These are phyloP conservation scores for Falco punctatus DNA, from an alignment of 2,113 vertebrate species.

Conservation along the genomic window DNA sequence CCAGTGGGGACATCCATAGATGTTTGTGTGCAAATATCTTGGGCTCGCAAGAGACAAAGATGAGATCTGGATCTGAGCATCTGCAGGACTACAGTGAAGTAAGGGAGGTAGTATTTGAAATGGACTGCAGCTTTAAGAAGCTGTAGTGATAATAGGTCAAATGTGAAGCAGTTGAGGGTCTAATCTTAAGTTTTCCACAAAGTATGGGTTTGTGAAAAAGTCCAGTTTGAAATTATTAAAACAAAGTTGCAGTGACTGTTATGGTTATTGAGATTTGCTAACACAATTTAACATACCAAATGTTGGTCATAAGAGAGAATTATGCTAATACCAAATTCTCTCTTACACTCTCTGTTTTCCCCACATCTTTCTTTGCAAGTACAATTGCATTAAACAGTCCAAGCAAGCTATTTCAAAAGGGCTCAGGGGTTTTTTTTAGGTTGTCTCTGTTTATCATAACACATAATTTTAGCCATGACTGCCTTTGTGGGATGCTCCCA, in stretches of 20 bases:
- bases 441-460: background rate
- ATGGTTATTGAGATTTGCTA: background rate
- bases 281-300: background rate
- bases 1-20: background rate
- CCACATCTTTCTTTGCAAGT: background rate
- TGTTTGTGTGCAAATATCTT: background rate
- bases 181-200: background rate
- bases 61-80: background rate
- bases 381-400: background rate
- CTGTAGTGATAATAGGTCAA: background rate
- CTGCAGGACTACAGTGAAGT: background rate
- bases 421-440: background rate
- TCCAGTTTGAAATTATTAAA: background rate
- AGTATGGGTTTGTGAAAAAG: background rate
- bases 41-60: background rate
- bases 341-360: background rate
- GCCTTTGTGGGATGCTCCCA: background rate
- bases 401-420: background rate
- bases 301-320: background rate
- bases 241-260: rapidly evolving
- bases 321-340: background rate
- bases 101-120: background rate
- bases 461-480: background rate
- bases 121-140: background rate
- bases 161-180: background rate